Evolutionary conservation across 37 sponge, comb jelly and placozoan genomes (phyloP).

Genomic region (Bolinopsis microptera): DNA sequence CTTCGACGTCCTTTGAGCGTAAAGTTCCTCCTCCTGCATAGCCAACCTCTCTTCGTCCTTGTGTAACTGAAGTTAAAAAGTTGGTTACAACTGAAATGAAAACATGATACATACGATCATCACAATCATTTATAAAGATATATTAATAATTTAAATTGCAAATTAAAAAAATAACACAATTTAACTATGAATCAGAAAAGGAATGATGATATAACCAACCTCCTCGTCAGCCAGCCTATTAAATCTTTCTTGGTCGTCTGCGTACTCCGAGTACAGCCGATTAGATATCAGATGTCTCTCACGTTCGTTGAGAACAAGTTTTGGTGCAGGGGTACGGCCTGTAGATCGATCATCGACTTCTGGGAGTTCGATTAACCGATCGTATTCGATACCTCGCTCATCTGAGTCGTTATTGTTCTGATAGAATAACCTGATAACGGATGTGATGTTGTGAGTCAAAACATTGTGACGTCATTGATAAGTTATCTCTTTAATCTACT

Average conservation of each 20-base stretch:
- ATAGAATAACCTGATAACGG: background rate
- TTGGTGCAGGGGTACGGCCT: background rate
- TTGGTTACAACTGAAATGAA: too few species aligned
- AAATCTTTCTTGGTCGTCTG: background rate
- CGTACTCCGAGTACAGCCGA: conserved; percentile 21
- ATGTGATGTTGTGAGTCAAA: background rate
- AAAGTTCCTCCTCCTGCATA: conserved; percentile 1
- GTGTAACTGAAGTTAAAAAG: background rate
- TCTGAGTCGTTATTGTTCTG: background rate
- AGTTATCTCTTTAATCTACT: too few species aligned
- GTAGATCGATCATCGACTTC: background rate
- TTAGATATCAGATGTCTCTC: conserved; percentile 42
- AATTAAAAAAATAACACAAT: too few species aligned
- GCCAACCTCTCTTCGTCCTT: conserved; percentile 5
- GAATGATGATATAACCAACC: background rate
- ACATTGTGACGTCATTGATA: background rate
- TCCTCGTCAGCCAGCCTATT: conserved; percentile 9
- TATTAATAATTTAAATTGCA: too few species aligned
- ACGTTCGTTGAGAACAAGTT: conserved; percentile 27
- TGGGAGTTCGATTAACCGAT: conserved; percentile 6
- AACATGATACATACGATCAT: too few species aligned
- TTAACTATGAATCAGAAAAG: too few species aligned
- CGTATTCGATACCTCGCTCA: conserved; percentile 44
- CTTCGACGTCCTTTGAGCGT: background rate
- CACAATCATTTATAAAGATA: too few species aligned